Evolutionary conservation across 2,113 vertebrate species (phyloP), one percentile per base, ranked within the genome.

Genomic region (Lathamus discolor): DNA sequence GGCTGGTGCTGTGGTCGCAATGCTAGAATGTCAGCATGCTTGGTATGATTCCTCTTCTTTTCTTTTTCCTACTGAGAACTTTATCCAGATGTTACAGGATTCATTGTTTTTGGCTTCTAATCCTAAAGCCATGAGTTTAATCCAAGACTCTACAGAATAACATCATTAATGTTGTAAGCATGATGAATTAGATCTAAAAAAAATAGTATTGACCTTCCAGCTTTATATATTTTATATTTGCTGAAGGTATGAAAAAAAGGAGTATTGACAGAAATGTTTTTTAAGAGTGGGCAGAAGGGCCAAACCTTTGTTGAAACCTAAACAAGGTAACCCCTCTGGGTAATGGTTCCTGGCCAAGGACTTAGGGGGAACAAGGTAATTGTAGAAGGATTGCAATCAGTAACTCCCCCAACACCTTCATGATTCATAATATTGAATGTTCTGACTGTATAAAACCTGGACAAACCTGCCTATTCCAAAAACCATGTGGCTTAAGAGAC

Each of bases 1-100:
- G 93, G 96, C 76, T 99, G 98, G 98, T 98, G 98, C 93, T 99
- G 99, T 85, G 99, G 99, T 87, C 98, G 99, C 52, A 99, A 99
- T 87, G 99, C 99, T 95, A 98, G 99, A 97, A 99, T 99, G 99
- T 99, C 99, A 81, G 99, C 99, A 2, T 99, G 99, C 96, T 98
- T 99, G 98, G 99, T 99, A 98, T 96, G 98, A 95, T 91, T 94
- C 25, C 55, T 13, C 83, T 94, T 83, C 43, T 74, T 95, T 95
- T 81, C 33, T 77, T 88, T 81, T 94, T 86, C 76, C 23, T 48
- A 55, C 25, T 17, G 48, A 96, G 83, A 90, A 41, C 54, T 92
- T 85, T 96, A 83, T 92, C 70, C 86, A 97, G 93, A 96, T 97
- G 92, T 97, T 95, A 29, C 2, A 68, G 39, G 83, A 95, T 96